Base-by-base conservation (phyloP, 2,888 invertebrate species). In the Julus scandinavius region DNA sequence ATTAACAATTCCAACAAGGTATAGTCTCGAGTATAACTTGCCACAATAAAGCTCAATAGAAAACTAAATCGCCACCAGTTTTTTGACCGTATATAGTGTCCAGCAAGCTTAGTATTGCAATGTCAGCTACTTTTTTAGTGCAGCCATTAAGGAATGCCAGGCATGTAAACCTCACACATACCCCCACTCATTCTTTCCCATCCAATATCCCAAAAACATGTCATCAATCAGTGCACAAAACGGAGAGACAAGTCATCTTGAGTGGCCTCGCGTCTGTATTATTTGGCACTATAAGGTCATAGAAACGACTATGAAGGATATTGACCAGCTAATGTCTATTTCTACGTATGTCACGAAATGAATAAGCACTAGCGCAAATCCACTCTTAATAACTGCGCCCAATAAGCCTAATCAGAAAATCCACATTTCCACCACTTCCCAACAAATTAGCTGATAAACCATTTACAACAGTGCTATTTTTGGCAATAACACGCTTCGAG, bases 181-280 rank as follows among this genome's bases (percentile, higher is more conserved):
- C 72, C 72, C 72, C 29, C 29, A 29, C 72, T 29, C 29, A 29
- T 72, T 72, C 29, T 29, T 29, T 72, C 72, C 29, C 29, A 72
- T 29, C 72, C 29, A 72, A 72, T 72, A 72, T 72, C 72, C 72
- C 72, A 29, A 29, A 29, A 72, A 29, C 72, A 72, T 72, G 29
- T 72, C 72, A 72, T 72, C 72, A 72, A 72, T 72, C 72, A 72
- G 72, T 72, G 72, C 72, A 72, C 72, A 72, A 72, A 72, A 72
- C 72, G 72, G 72, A 72, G 72, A 72, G 72, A 29, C 72, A 11
- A 72, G 72, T 72, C 72, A 72, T 72, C 63, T 29, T 20, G n/a
- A 72, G 72, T 72, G 29, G 72, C n/a, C 20, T 63, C 20, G 63
- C 20, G 1, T 63, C 63, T 63, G 20, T 63, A 63, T 63, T 63